Evolutionary conservation across 2,113 vertebrate genomes (phyloP), one percentile per base, ranked within the genome.

Genomic region (Urocynchramus pylzowi): DNA sequence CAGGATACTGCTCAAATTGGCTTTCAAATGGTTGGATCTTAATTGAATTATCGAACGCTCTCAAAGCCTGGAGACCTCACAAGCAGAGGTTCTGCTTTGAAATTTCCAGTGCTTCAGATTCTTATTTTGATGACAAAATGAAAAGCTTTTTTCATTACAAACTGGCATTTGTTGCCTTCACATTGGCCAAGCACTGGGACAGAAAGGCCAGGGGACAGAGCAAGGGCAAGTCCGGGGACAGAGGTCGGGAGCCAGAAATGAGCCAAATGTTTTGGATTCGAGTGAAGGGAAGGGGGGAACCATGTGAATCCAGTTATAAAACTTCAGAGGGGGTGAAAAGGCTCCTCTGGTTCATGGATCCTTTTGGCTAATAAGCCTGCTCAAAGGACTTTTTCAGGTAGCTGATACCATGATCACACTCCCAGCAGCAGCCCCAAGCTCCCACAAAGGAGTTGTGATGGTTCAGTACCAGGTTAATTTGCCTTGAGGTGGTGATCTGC

Each of bases 131-230:
- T 59, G 13, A 4, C 50, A 79, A 92, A 80, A 89, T 84, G 21
- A 91, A 95, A 94, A 82, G 81, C 49, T 65, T 79, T 91, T 79
- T 89, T 92, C 89, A 60, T 68, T 91, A n/a, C 35, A 56, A 31
- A 87, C 86, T 96, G 83, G 92, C 57, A 47, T 75, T 89, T 87
- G 27, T 44, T 70, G 45, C 33, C n/a, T 80, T 77, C 3, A 1
- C 1, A 0, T 65, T 90, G 91, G 44, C 56, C 82, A 56, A 63
- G 41, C 59, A n/a, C 52, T 59, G 45, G 16, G 26, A 37, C 21
- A 56, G 16, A 68, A 84, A 75, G 45, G 57, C 39, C 35, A 37
- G 26, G 6, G 33, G 30, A 56, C 44, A 77, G 59, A 56, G 44
- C 10, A 74, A 84, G 69, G 59, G 37, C 71, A 88, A 74, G 30